Conservation (phyloP, 2,797 vertebrate species). For the Lycodopsis pacificus region DNA sequence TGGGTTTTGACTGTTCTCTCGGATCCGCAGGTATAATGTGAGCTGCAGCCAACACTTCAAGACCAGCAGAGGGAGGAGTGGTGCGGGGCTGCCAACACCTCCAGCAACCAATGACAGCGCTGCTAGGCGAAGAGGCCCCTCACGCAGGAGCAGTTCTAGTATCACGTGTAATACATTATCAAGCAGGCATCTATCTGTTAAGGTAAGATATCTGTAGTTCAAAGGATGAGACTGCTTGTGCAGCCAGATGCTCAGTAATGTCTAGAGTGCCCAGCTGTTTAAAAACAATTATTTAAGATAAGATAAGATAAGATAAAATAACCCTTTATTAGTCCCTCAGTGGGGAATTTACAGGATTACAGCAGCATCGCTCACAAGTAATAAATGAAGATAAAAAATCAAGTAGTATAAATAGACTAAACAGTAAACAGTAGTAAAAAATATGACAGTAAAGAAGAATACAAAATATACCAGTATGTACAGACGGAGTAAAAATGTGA, state of each 20-base stretch:
- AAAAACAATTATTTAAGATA: not conserved
- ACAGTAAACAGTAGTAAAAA: no score
- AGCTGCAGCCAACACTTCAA: slow-evolving; percentile 97
- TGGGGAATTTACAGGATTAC: no score
- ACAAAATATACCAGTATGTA: no score
- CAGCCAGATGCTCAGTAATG: not conserved
- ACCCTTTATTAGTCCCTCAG: no score
- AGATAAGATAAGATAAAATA: no score
- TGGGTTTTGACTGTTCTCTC: slow-evolving; percentile 4
- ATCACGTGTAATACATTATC: slow-evolving; percentile 90
- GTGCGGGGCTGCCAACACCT: slow-evolving; percentile 78
- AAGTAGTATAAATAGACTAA: no score
- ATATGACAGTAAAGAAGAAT: no score
- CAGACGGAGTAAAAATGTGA: no score
- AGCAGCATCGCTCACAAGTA: no score
- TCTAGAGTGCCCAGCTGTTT: not conserved
- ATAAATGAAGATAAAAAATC: no score
- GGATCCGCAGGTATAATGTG: slow-evolving; percentile 91
- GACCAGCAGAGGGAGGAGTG: slow-evolving; percentile 87
- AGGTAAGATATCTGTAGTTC: slow-evolving; percentile 70
- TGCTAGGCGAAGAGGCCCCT: slow-evolving; percentile 87
- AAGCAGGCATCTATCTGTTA: slow-evolving; percentile 87
- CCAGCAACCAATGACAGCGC: slow-evolving; percentile 78
- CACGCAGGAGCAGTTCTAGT: slow-evolving; percentile 91
- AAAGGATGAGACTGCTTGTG: not conserved